Evolutionary conservation across 2,113 vertebrate species (phyloP).

Genomic region (Corythornis cristatus): DNA sequence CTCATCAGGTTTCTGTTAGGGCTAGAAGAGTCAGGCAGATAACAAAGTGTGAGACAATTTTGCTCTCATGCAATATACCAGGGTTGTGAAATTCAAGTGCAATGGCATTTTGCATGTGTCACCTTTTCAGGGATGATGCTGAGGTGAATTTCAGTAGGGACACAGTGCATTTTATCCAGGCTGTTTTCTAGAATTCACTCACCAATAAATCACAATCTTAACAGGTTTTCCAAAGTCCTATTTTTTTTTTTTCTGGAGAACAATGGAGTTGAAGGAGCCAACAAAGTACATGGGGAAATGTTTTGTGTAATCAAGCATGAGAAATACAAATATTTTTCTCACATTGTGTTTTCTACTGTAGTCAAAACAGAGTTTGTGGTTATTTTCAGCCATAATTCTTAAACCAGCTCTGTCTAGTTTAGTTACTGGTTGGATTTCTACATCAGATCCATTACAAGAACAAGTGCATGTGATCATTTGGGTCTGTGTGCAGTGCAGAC

Average conservation of each 20-base stretch:
- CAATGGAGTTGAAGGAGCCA: background rate
- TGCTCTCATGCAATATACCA: background rate
- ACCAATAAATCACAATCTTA: background rate
- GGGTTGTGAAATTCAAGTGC: background rate
- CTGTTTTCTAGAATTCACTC: background rate
- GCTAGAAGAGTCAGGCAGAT: background rate
- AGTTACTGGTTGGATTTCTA: background rate
- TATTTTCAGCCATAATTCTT: slow-evolving; percentile 2
- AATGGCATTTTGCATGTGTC: background rate
- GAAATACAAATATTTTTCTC: slow-evolving; percentile 21
- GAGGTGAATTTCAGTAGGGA: background rate
- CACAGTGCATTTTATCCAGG: background rate
- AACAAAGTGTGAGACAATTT: background rate
- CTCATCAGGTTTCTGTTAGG: background rate
- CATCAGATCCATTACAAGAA: background rate
- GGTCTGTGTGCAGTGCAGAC: background rate
- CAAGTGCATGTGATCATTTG: background rate
- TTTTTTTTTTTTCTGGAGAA: background rate
- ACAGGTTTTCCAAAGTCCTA: background rate
- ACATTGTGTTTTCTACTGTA: background rate
- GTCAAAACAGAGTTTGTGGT: background rate
- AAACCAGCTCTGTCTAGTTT: background rate
- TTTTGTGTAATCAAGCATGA: background rate
- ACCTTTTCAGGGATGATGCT: background rate
- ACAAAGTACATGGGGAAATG: background rate